Conservation (phyloP, 92 coral and sea anemone genomes). For the Porites lobata region DNA sequence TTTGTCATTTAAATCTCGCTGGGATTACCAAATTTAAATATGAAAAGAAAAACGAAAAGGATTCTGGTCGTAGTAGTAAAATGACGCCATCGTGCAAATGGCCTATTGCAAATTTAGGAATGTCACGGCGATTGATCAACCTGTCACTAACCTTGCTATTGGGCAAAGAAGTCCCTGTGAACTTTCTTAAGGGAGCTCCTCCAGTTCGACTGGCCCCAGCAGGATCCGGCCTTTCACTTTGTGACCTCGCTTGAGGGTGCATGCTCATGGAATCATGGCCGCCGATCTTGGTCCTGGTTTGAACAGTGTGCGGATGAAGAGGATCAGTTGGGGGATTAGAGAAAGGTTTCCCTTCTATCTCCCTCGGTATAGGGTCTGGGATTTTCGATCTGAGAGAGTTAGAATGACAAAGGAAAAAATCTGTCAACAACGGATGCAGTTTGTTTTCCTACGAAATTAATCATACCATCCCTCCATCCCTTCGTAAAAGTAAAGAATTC, state of each 20-base stretch:
- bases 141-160: slow-evolving; percentile 69
- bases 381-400: slow-evolving; percentile 56
- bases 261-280: slow-evolving; percentile 96
- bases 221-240: slow-evolving; percentile 90
- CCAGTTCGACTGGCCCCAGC: slow-evolving; percentile 86
- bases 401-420: not conserved
- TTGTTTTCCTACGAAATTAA: not conserved
- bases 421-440: not conserved
- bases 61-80: too few species aligned
- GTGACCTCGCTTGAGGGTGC: slow-evolving; percentile 96
- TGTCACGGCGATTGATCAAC: too few species aligned
- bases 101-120: too few species aligned
- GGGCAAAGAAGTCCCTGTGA: slow-evolving; percentile 77
- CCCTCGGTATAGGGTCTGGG: slow-evolving; percentile 83
- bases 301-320: slow-evolving; percentile 96
- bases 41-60: too few species aligned
- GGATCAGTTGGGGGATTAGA: slow-evolving; percentile 92
- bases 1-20: too few species aligned
- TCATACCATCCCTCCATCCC: too few species aligned
- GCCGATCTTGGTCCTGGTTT: slow-evolving; percentile 89
- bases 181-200: slow-evolving; percentile 80
- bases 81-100: too few species aligned
- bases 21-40: too few species aligned
- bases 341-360: slow-evolving; percentile 89
- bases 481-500: too few species aligned